Conservation (phyloP, 2,888 invertebrate genomes). For the Coleophora deauratella region DNA sequence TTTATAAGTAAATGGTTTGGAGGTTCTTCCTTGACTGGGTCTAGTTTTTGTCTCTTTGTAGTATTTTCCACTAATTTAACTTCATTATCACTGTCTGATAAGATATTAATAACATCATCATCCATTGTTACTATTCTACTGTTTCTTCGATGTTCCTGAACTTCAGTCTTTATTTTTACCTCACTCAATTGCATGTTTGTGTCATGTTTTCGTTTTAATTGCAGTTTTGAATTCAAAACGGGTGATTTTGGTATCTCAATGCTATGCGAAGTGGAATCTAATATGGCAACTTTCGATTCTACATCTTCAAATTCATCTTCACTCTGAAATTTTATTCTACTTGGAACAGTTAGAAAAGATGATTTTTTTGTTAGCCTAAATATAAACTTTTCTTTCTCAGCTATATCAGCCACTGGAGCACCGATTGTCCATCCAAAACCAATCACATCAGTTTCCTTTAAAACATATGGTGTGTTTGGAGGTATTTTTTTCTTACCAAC, state of each 20-base stretch:
- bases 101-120: conserved; percentile 28
- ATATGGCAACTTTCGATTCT: conserved; percentile 28
- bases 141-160: neutral
- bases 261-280: conserved; percentile 16
- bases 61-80: conserved; percentile 10
- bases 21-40: conserved; percentile 25
- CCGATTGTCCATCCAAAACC: conserved; percentile 67
- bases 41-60: conserved; percentile 36
- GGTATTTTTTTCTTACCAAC: conserved; percentile 58
- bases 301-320: conserved; percentile 38
- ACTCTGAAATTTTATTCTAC: conserved; percentile 40
- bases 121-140: conserved; percentile 14
- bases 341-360: conserved; percentile 14
- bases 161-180: conserved; percentile 27
- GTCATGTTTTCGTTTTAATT: conserved; percentile 48
- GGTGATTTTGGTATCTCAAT: conserved; percentile 24
- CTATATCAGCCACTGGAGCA: conserved; percentile 33
- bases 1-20: conserved; percentile 13
- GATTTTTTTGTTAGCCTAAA: conserved; percentile 41
- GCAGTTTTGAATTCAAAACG: conserved; percentile 20
- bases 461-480: conserved; percentile 34
- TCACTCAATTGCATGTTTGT: no score
- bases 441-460: conserved; percentile 62
- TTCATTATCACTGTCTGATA: conserved; percentile 47
- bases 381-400: conserved; percentile 49